Percentiles rank a stretch among this genome's conserved stretches.
These are phyloP conservation scores for Lagenorhynchus albirostris DNA, from an alignment of 2,113 vertebrate species.

Conservation along the genomic window DNA sequence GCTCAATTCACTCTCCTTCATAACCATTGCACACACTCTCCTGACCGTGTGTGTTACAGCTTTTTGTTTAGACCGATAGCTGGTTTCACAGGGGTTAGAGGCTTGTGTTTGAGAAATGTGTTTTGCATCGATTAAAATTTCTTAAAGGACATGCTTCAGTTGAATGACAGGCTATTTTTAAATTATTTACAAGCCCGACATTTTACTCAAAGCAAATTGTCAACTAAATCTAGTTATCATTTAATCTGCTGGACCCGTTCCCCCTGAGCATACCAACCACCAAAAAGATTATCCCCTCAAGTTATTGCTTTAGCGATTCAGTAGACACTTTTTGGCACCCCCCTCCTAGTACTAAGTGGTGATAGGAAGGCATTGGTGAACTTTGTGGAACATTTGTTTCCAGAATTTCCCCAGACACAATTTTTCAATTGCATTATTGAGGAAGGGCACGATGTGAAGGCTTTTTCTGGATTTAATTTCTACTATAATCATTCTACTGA, in stretches of 20 bases:
- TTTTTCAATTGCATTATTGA: slow-evolving; percentile 46
- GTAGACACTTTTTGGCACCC: slow-evolving; percentile 70
- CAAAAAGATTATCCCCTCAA: slow-evolving; percentile 67
- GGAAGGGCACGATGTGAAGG: not conserved
- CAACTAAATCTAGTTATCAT: slow-evolving; percentile 75
- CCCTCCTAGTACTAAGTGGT: slow-evolving; percentile 41
- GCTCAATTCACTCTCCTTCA: slow-evolving; percentile 73
- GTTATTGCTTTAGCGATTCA: slow-evolving; percentile 71
- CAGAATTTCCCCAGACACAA: slow-evolving; percentile 44
- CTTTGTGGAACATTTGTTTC: slow-evolving; percentile 61
- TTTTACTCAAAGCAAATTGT: slow-evolving; percentile 75
- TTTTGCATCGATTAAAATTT: slow-evolving; percentile 83
- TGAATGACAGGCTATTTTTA: slow-evolving; percentile 79
- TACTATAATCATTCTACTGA: not conserved
- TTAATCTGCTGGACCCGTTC: slow-evolving; percentile 62
- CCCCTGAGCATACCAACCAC: slow-evolving; percentile 61
- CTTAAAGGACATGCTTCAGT: slow-evolving; percentile 72
- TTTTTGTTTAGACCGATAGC: slow-evolving; percentile 43
- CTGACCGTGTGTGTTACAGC: slow-evolving; percentile 53
- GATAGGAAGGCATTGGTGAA: slow-evolving; percentile 44
- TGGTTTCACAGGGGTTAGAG: slow-evolving; percentile 53
- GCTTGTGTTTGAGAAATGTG: slow-evolving; percentile 76
- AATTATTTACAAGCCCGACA: slow-evolving; percentile 73
- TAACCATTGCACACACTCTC: slow-evolving; percentile 68
- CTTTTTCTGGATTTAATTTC: slow-evolving; percentile 43